These are phyloP conservation scores for Tryphoninae sp. DNA, from an alignment of 2,888 invertebrate species.

Conservation along the genomic window DNA sequence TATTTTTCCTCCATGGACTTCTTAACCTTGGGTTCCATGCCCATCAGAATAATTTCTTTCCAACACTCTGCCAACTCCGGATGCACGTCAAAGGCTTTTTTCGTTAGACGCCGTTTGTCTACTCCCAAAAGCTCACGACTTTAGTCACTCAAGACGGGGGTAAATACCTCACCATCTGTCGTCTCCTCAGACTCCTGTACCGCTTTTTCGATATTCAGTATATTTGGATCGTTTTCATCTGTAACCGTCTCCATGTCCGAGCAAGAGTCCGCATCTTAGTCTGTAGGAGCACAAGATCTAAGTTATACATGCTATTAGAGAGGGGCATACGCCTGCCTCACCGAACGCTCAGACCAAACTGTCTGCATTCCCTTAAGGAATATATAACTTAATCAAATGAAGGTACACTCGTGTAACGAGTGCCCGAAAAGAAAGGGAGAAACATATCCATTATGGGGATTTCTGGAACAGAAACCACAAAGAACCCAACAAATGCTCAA, in stretches of 20 bases:
- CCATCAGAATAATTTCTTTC: constrained; percentile 7
- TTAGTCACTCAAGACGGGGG: constrained; percentile 21
- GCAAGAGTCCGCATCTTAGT: constrained; percentile 17
- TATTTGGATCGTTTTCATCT: constrained; percentile 37
- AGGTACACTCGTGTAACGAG: too few species aligned
- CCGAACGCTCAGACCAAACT: not conserved
- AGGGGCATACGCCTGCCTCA: not conserved
- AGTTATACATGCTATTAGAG: not conserved
- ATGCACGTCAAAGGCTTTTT: constrained; percentile 23
- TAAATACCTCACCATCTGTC: not conserved
- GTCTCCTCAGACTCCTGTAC: constrained; percentile 27
- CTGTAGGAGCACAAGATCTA: constrained; percentile 45
- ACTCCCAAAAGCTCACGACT: constrained; percentile 38
- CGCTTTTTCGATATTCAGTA: constrained; percentile 9
- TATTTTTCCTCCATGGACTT: constrained; percentile 29
- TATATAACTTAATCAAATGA: too few species aligned
- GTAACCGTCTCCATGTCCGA: not conserved
- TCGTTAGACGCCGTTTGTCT: constrained; percentile 29
- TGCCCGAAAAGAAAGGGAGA: too few species aligned
- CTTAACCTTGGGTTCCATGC: constrained; percentile 3
- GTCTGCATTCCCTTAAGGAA: not conserved
- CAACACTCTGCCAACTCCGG: constrained; percentile 37
- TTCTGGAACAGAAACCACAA: too few species aligned
- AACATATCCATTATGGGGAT: too few species aligned
- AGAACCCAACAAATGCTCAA: too few species aligned